These are phyloP conservation scores for Cheilosia urbana DNA, from an alignment of 2,888 invertebrate genomes.

Conservation along the genomic window DNA sequence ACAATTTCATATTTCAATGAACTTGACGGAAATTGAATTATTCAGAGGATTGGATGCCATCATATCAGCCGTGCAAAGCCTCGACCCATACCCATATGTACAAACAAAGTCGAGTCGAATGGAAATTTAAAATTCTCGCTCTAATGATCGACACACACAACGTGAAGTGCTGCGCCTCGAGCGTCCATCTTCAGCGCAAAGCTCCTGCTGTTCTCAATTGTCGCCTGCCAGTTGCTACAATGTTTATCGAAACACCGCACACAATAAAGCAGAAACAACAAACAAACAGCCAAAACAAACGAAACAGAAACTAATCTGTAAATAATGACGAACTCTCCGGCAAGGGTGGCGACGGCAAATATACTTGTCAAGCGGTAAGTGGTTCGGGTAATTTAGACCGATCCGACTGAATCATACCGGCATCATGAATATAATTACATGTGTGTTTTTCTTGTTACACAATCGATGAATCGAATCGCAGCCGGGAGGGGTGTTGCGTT, in stretches of 20 bases:
- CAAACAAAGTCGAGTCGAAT: conserved; percentile 54
- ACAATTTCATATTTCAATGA: conserved; percentile 76
- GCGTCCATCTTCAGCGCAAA: conserved; percentile 77
- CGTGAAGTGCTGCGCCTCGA: conserved; percentile 64
- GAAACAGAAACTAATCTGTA: conserved; percentile 74
- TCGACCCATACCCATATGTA: conserved; percentile 65
- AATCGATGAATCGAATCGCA: conserved; percentile 73
- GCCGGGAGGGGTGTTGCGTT: conserved; percentile 62
- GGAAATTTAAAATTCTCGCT: conserved; percentile 63
- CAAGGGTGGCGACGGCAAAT: conserved; percentile 58
- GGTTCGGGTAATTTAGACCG: conserved; percentile 68
- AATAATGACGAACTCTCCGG: conserved; percentile 69
- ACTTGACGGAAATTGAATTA: conserved; percentile 72
- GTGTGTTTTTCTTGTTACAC: conserved; percentile 74
- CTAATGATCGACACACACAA: conserved; percentile 67
- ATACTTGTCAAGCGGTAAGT: conserved; percentile 66
- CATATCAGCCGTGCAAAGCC: neutral
- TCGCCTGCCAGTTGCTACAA: conserved; percentile 65
- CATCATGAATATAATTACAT: conserved; percentile 75
- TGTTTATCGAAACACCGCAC: conserved; percentile 72
- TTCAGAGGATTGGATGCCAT: conserved; percentile 59
- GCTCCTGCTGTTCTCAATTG: conserved; percentile 60
- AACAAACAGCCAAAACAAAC: conserved; percentile 53
- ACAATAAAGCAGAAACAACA: conserved; percentile 74
- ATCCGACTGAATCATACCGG: conserved; percentile 52